A percentile compares a stretch with the other conserved stretches of the same genome.
phyloP scores from a whole-genome alignment of 2,113 vertebrate genomes.

The Riparia riparia region DNA sequence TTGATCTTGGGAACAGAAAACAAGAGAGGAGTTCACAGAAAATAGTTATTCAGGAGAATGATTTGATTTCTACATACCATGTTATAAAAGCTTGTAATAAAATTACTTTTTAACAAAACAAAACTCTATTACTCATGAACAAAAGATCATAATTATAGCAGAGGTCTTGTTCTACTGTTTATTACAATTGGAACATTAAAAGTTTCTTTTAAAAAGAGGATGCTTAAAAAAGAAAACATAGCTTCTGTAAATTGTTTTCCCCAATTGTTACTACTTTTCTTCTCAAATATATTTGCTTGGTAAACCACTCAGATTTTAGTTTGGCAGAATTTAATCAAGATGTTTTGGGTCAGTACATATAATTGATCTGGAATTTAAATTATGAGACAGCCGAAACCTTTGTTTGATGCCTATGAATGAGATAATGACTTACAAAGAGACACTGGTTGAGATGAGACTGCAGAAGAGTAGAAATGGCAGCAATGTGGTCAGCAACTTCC shows the following conservation, averaged over 20 bases:
- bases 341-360: background rate
- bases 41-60: background rate
- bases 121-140: background rate
- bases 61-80: background rate
- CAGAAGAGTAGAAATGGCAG: background rate
- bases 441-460: background rate
- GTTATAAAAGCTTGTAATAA: background rate
- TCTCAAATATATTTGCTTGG: background rate
- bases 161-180: background rate
- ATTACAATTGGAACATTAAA: background rate
- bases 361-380: background rate
- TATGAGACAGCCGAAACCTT: background rate
- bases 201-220: background rate
- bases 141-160: background rate
- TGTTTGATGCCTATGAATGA: accelerated
- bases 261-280: background rate
- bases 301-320: background rate
- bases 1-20: background rate
- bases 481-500: background rate
- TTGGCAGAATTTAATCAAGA: background rate
- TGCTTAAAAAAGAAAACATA: background rate
- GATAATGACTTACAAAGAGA: background rate
- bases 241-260: background rate
- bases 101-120: background rate
- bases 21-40: background rate